phyloP scores from a whole-genome alignment of 2,888 invertebrate species.

The Stenoptilia bipunctidactyla region DNA sequence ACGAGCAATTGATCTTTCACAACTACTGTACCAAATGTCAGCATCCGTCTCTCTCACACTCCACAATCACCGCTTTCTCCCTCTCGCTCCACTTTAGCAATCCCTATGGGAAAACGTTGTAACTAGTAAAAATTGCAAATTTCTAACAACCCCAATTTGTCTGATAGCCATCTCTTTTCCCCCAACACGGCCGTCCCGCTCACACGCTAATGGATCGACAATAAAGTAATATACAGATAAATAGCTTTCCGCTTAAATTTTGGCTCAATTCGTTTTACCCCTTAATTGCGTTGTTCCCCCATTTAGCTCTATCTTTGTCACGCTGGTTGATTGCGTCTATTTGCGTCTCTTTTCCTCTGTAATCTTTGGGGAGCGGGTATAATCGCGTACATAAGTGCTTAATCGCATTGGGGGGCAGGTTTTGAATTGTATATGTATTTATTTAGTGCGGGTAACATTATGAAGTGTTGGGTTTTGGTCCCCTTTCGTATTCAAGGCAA shows the following conservation, averaged over 20 bases:
- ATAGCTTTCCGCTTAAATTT: slow-evolving; percentile 67
- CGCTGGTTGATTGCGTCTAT: slow-evolving; percentile 14
- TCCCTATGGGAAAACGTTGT: slow-evolving; percentile 11
- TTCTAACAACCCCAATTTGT: slow-evolving; percentile 45
- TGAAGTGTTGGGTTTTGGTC: slow-evolving; percentile 25
- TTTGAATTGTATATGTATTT: slow-evolving; percentile 53
- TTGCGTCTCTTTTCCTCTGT: slow-evolving; percentile 26
- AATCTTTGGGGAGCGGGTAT: slow-evolving; percentile 47
- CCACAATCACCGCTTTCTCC: background rate
- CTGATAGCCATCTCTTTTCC: slow-evolving; percentile 15
- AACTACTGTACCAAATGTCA: slow-evolving; percentile 24
- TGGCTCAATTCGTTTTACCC: slow-evolving; percentile 59
- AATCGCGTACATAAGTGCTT: slow-evolving; percentile 67
- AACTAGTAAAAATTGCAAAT: slow-evolving; percentile 34
- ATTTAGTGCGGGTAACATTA: slow-evolving; percentile 48
- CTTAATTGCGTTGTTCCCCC: slow-evolving; percentile 64
- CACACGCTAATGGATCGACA: slow-evolving; percentile 60
- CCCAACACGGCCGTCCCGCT: slow-evolving; percentile 30
- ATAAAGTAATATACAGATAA: slow-evolving; percentile 69
- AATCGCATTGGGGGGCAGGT: slow-evolving; percentile 61
- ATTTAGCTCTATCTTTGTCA: slow-evolving; percentile 27
- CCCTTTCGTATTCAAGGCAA: slow-evolving; percentile 49
- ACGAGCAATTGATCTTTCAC: slow-evolving; percentile 39
- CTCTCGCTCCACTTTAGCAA: background rate
- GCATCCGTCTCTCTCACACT: slow-evolving; percentile 4